These are phyloP conservation scores for Sipha maydis DNA, from an alignment of 2,888 invertebrate genomes.

Conservation along the genomic window DNA sequence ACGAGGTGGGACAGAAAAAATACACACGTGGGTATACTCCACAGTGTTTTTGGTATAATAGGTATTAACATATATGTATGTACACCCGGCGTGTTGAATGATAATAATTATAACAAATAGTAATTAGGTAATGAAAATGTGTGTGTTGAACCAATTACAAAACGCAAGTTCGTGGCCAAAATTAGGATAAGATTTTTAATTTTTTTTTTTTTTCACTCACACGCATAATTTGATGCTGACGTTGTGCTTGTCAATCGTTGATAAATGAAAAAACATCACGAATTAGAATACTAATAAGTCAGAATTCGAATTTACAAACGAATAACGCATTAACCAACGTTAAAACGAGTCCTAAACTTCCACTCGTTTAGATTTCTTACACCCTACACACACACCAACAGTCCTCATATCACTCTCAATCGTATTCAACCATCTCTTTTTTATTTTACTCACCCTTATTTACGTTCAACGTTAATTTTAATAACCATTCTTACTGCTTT, in stretches of 20 bases:
- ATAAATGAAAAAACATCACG: not conserved
- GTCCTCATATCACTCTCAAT: too few relatives aligned
- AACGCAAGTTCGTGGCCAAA: not conserved
- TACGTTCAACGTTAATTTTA: too few relatives aligned
- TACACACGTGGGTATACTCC: not conserved
- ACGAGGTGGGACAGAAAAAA: not conserved
- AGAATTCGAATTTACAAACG: not conserved
- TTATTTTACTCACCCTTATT: too few relatives aligned
- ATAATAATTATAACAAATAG: slow-evolving; percentile 20
- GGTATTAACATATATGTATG: not conserved
- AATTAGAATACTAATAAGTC: not conserved
- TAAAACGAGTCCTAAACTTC: too few relatives aligned
- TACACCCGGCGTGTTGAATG: not conserved
- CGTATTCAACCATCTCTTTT: too few relatives aligned
- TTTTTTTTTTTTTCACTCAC: not conserved
- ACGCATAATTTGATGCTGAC: not conserved
- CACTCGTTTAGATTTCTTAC: too few relatives aligned
- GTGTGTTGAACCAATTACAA: not conserved
- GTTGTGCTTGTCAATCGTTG: not conserved
- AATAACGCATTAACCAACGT: not conserved
- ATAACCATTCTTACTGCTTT: too few relatives aligned
- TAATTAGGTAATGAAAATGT: not conserved
- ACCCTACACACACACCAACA: too few relatives aligned
- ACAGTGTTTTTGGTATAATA: not conserved
- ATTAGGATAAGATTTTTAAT: not conserved